These are phyloP conservation scores for Festucalex cinctus DNA, from an alignment of 2,113 vertebrate genomes.

Conservation along the genomic window DNA sequence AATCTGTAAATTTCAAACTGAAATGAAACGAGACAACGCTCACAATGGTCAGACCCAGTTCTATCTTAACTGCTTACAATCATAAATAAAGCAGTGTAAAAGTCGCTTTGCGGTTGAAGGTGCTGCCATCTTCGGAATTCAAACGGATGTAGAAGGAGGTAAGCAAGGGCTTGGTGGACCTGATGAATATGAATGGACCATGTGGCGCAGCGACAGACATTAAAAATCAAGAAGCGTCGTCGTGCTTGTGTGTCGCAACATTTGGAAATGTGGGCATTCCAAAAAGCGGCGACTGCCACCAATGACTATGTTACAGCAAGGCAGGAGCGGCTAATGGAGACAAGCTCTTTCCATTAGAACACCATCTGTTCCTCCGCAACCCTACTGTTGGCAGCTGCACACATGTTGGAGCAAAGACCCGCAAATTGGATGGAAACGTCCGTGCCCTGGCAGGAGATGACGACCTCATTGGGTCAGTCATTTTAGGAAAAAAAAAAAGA, in stretches of 20 bases:
- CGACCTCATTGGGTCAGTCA: constrained; percentile 35
- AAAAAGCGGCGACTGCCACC: constrained; percentile 44
- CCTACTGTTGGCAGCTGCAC: constrained; percentile 55
- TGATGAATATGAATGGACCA: constrained; percentile 12
- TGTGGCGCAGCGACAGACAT: constrained; percentile 13
- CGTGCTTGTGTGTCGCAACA: constrained; percentile 19
- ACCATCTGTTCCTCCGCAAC: constrained; percentile 64
- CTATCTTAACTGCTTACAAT: background rate
- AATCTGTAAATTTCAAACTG: background rate
- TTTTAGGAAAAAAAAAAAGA: constrained; percentile 32
- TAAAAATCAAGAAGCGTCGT: constrained; percentile 29
- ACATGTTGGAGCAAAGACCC: constrained; percentile 57
- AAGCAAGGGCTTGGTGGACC: background rate
- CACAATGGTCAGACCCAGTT: background rate
- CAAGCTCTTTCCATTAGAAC: constrained; percentile 63
- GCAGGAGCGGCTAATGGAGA: constrained; percentile 61
- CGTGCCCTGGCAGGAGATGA: constrained; percentile 1
- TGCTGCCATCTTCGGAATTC: background rate
- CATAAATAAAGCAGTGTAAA: background rate
- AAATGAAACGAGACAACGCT: background rate
- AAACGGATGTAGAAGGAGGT: background rate
- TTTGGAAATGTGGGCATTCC: constrained; percentile 43
- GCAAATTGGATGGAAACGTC: constrained; percentile 41
- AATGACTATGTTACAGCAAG: constrained; percentile 47
- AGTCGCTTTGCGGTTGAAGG: background rate